phyloP scores from a whole-genome alignment of 2,888 invertebrate genomes.

The Orthosia cruda region DNA sequence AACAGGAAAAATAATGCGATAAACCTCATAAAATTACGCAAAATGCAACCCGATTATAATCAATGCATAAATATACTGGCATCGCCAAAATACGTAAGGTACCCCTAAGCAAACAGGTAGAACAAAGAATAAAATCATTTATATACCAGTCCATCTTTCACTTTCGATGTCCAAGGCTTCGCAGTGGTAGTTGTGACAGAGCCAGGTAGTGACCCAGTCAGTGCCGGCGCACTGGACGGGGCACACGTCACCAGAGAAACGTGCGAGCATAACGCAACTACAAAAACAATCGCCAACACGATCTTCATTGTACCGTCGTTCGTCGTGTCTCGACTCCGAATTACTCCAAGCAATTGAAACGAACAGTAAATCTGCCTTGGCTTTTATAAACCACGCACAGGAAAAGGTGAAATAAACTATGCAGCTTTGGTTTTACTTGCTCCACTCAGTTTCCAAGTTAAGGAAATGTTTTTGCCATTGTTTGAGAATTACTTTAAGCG shows the following conservation, averaged over 20 bases:
- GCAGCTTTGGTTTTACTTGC: no score
- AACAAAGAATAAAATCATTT: not conserved
- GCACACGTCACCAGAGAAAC: no score
- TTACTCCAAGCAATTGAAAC: constrained; percentile 44
- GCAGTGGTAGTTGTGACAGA: no score
- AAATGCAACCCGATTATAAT: no score
- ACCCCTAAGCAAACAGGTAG: not conserved
- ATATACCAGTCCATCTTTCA: constrained; percentile 80
- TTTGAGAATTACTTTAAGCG: constrained; percentile 14
- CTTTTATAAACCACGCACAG: no score
- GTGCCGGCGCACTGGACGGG: no score
- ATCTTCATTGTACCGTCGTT: constrained; percentile 67
- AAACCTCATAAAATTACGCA: no score
- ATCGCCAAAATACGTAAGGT: not conserved
- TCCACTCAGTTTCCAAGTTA: constrained; percentile 35
- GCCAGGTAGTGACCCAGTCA: no score
- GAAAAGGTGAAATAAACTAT: no score
- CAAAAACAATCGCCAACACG: constrained; percentile 63
- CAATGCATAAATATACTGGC: no score
- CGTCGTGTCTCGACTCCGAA: constrained; percentile 31
- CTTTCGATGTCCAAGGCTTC: constrained; percentile 76
- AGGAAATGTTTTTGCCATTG: constrained; percentile 29
- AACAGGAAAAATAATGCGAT: no score
- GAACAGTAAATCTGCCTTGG: constrained; percentile 22
- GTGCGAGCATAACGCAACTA: constrained; percentile 63